A percentile compares a stretch with the other conserved stretches of the same genome.
These are phyloP conservation scores for Protodeltote pygarga DNA, from an alignment of 2,888 invertebrate species.

Conservation along the genomic window DNA sequence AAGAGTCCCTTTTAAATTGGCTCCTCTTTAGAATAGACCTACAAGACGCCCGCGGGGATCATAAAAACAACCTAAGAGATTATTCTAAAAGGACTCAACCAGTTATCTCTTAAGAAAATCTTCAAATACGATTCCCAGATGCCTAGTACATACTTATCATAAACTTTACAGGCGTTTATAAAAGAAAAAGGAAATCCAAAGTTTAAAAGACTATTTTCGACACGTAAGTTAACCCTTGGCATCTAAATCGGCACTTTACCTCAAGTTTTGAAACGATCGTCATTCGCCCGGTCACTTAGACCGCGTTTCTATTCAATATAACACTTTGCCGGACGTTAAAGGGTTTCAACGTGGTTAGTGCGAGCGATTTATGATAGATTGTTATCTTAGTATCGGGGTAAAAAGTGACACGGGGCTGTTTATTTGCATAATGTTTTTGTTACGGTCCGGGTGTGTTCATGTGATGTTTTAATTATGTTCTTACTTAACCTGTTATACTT, in stretches of 20 bases:
- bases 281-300: constrained; percentile 11
- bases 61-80: too few relatives aligned
- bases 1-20: too few relatives aligned
- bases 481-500: too few relatives aligned
- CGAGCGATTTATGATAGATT: constrained; percentile 5
- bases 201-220: constrained; percentile 16
- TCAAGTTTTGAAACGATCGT: constrained; percentile 1
- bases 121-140: constrained; percentile 1
- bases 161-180: constrained; percentile 6
- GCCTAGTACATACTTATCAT: constrained; percentile 3
- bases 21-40: too few relatives aligned
- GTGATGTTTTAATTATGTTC: too few relatives aligned
- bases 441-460: too few relatives aligned
- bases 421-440: too few relatives aligned
- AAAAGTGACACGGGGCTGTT: too few relatives aligned
- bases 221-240: constrained; percentile 2
- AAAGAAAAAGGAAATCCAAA: constrained; percentile 1
- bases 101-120: neutral
- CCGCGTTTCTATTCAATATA: constrained; percentile 25
- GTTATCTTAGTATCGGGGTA: too few relatives aligned
- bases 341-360: constrained; percentile 10
- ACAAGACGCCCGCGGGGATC: too few relatives aligned
- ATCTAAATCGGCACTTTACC: constrained; percentile 16
- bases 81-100: too few relatives aligned
- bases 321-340: constrained; percentile 21